phyloP scores from a whole-genome alignment of 1,140 invertebrate species.

The Drosophila pseudoananassae region DNA sequence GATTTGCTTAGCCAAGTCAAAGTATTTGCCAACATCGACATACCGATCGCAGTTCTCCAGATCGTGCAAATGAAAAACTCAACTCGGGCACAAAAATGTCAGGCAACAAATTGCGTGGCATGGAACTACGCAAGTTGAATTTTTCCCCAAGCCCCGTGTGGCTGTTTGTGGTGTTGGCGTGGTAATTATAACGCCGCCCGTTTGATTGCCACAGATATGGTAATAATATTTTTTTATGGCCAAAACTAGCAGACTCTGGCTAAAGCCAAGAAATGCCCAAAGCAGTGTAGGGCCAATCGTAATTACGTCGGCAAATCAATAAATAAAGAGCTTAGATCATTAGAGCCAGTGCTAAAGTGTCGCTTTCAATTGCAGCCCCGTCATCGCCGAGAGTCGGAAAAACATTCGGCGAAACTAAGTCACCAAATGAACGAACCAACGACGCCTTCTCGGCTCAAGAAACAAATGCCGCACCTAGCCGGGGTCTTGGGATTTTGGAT shows the following conservation, averaged over 20 bases:
- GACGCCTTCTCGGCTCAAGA: constrained; percentile 37
- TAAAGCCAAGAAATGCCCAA: constrained; percentile 33
- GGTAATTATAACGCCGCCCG: constrained; percentile 73
- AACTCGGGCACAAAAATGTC: constrained; percentile 53
- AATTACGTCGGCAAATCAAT: constrained; percentile 70
- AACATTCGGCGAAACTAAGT: constrained; percentile 58
- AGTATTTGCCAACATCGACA: constrained; percentile 66
- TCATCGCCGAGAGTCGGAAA: constrained; percentile 42
- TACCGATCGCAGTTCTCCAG: constrained; percentile 61
- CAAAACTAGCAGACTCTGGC: not conserved
- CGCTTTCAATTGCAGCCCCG: constrained; percentile 62
- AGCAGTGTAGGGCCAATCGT: constrained; percentile 38
- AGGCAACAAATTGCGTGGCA: constrained; percentile 65
- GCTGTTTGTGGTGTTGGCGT: constrained; percentile 36
- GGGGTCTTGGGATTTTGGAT: constrained; percentile 2
- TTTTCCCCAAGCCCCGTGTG: constrained; percentile 1
- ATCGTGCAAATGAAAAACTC: constrained; percentile 33
- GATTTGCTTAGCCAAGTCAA: constrained; percentile 59
- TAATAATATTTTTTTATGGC: constrained; percentile 60
- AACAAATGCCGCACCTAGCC: constrained; percentile 54
- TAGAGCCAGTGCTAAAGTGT: constrained; percentile 64
- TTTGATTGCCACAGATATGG: constrained; percentile 67
- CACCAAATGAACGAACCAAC: constrained; percentile 30
- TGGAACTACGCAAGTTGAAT: constrained; percentile 34
- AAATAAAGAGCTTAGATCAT: constrained; percentile 70